A percentile compares a stretch with the other conserved stretches of the same genome.
Evolutionary conservation across 2,113 vertebrate species (phyloP).

Genomic region (Sialia sialis): DNA sequence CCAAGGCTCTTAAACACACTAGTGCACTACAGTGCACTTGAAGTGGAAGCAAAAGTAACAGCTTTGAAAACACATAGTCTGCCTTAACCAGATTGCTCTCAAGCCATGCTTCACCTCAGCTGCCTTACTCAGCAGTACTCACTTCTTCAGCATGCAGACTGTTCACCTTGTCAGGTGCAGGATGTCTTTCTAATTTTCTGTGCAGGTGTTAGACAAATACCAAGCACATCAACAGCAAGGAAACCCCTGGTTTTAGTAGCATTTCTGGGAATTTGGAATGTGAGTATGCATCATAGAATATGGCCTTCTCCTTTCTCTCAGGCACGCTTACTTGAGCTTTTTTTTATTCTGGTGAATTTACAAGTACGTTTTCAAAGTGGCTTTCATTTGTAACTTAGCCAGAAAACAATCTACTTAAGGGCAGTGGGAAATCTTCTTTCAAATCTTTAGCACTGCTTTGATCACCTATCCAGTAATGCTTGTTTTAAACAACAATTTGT

Average conservation of each 20-base stretch:
- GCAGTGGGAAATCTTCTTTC: not conserved
- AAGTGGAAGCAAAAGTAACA: not conserved
- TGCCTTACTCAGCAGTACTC: conserved; percentile 2
- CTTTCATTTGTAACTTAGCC: not conserved
- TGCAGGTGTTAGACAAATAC: not conserved
- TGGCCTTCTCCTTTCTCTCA: not conserved
- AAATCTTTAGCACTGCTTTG: not conserved
- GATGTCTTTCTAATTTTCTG: not conserved
- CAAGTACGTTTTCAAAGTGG: not conserved
- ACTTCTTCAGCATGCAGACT: not conserved
- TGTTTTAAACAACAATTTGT: not conserved
- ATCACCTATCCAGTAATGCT: not conserved
- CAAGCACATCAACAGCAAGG: not conserved
- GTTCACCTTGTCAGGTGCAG: not conserved
- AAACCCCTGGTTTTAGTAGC: not conserved
- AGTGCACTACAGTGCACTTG: not conserved
- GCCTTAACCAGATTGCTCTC: not conserved
- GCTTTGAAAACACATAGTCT: not conserved
- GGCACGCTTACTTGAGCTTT: not conserved
- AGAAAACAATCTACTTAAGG: not conserved
- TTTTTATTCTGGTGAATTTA: not conserved
- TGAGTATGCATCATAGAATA: not conserved
- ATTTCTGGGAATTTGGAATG: not conserved
- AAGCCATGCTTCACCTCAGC: not conserved
- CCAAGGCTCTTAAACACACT: not conserved